Conservation (phyloP, 2,797 vertebrate genomes). For the Halcyon smyrnensis region DNA sequence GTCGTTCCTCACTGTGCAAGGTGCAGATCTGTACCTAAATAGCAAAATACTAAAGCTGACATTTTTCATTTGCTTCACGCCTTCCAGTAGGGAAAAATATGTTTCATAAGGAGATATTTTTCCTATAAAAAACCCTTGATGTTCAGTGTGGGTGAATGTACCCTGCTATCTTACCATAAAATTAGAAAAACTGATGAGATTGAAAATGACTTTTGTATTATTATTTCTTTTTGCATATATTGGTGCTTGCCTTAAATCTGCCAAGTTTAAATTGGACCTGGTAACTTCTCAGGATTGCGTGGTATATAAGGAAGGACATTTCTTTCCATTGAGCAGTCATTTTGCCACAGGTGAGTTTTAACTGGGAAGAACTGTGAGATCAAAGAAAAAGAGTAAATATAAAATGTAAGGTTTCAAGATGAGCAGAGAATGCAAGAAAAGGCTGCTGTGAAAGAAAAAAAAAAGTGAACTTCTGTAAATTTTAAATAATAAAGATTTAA, state of each 20-base stretch:
- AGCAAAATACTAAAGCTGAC: background rate
- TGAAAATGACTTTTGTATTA: background rate
- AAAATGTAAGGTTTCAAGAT: background rate
- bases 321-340: background rate
- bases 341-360: background rate
- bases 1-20: background rate
- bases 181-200: background rate
- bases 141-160: conserved; percentile 30
- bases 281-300: background rate
- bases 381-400: background rate
- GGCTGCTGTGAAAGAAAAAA: background rate
- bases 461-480: background rate
- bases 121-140: background rate
- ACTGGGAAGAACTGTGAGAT: background rate
- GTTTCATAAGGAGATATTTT: background rate
- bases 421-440: background rate
- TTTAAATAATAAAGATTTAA: background rate
- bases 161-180: background rate
- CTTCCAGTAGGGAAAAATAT: background rate
- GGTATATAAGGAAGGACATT: background rate
- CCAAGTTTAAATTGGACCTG: background rate
- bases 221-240: background rate
- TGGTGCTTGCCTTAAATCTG: background rate
- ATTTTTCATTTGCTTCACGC: background rate
- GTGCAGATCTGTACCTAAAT: background rate